phyloP scores from a whole-genome alignment of 2,113 vertebrate genomes.

The Brienomyrus longianalis region DNA sequence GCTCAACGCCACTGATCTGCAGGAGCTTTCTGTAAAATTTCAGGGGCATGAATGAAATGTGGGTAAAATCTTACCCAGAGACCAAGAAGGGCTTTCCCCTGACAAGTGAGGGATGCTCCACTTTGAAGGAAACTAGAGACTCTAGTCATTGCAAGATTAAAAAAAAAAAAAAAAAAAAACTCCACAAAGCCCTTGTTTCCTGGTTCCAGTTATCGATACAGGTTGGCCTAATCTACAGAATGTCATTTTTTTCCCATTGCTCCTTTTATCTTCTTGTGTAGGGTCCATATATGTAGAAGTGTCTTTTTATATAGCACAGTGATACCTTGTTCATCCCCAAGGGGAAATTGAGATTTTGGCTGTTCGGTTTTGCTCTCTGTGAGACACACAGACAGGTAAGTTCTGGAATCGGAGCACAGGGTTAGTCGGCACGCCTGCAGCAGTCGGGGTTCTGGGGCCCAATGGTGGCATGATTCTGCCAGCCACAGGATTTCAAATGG shows the following conservation, averaged over 20 bases:
- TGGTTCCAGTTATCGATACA: not conserved
- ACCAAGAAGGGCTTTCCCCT: conserved; percentile 19
- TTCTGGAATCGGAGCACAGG: not conserved
- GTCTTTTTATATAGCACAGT: not conserved
- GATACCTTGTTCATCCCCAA: not conserved
- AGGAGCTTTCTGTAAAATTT: conserved; percentile 43
- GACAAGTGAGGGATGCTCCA: not conserved
- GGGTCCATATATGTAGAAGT: not conserved
- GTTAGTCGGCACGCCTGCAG: not conserved
- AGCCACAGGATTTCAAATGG: not conserved
- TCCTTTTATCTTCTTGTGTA: not conserved
- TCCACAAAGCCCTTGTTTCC: not conserved
- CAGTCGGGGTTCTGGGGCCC: not conserved
- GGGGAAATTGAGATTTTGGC: not conserved
- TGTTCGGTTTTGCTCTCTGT: not conserved
- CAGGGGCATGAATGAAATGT: conserved; percentile 39
- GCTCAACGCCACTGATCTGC: conserved; percentile 33
- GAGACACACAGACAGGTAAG: not conserved
- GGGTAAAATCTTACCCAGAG: conserved; percentile 40
- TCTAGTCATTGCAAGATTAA: not conserved
- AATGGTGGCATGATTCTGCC: not conserved
- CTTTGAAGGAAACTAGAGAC: not conserved
- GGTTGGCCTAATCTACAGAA: conserved; percentile 13
- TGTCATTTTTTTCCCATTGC: not conserved
- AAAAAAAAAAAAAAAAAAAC: not conserved